Base-by-base conservation (phyloP, 1,140 invertebrate genomes). In the Leptinotarsa undecemlineata region DNA sequence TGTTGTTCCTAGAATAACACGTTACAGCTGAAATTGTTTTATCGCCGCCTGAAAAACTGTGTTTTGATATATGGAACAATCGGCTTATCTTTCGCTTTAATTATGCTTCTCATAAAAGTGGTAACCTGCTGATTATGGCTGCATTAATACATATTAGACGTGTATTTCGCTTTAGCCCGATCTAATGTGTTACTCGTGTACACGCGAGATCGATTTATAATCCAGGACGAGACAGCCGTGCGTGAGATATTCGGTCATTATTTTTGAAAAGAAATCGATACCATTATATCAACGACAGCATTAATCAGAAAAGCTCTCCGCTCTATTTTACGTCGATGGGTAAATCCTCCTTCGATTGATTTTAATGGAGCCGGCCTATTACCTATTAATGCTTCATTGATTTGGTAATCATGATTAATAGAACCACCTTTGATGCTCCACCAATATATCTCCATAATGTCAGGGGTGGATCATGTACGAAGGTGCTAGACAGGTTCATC, bases 91-190 rank as follows among this genome's bases (percentile, higher is more conserved):
- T 70, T 61, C 63, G 57, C 48, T 51, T 75, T 72, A 75, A 75
- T 75, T 75, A 75, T 66, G n/a, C 62, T 61, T 68, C 19, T 70
- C 72, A 75, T 72, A 75, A 75, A 75, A 75, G 74, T 68, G 71
- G 74, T 71, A 72, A 72, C 74, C 74, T 68, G 74, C 74, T 75
- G 74, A 75, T 75, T 75, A 75, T 75, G 62, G 68, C 71, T 66
- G 74, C 74, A 75, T 75, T 75, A 75, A 70, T 75, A 75, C 74
- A 75, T 60, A 75, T 75, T 75, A 75, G 71, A 69, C 69, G 74
- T 71, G 70, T 75, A 75, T 75, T 71, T 71, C 57, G 62, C 62
- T 47, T 21, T 68, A 69, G 68, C 48, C 61, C 68, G 70, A 60
- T 75, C 74, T 75, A 75, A 75, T 71, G 68, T 75, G 74, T 75